phyloP scores from a whole-genome alignment of 1,140 invertebrate genomes.

The Chlorops oryzae region DNA sequence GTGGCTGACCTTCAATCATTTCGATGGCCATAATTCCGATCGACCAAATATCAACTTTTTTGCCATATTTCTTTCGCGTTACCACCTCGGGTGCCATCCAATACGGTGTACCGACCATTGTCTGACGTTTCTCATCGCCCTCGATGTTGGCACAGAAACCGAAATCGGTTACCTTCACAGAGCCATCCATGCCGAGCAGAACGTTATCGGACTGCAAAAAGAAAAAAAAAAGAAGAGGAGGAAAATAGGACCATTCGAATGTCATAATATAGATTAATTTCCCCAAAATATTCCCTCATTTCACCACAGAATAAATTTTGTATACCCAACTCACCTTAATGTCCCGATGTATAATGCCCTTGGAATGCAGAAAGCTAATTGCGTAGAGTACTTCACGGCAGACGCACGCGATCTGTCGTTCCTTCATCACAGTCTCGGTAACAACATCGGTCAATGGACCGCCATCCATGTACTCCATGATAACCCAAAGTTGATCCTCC shows the following conservation, averaged over 20 bases:
- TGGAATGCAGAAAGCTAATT: constrained; percentile 83
- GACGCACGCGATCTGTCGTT: constrained; percentile 93
- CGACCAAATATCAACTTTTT: constrained; percentile 95
- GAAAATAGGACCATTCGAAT: no score
- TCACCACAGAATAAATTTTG: no score
- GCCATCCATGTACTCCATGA: constrained; percentile 93
- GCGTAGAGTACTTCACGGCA: constrained; percentile 89
- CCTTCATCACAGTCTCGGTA: constrained; percentile 96
- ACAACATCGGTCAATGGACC: constrained; percentile 96
- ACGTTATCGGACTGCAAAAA: constrained; percentile 97
- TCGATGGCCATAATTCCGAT: constrained; percentile 93
- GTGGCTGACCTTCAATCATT: constrained; percentile 97
- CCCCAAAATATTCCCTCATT: no score
- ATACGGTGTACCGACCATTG: constrained; percentile 88
- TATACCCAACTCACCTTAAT: no score
- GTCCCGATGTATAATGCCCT: constrained; percentile 87
- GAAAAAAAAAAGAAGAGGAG: no score
- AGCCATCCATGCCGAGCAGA: constrained; percentile 90
- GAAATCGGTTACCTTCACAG: constrained; percentile 96
- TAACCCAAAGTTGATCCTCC: constrained; percentile 86
- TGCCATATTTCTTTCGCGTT: constrained; percentile 74
- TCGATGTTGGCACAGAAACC: constrained; percentile 91
- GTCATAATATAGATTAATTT: no score
- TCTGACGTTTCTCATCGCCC: constrained; percentile 90
- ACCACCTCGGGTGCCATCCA: constrained; percentile 91